Evolutionary conservation across 2,888 invertebrate species (phyloP), one percentile per base, ranked within the genome.

Genomic region (Rhamphomyia laevipes): DNA sequence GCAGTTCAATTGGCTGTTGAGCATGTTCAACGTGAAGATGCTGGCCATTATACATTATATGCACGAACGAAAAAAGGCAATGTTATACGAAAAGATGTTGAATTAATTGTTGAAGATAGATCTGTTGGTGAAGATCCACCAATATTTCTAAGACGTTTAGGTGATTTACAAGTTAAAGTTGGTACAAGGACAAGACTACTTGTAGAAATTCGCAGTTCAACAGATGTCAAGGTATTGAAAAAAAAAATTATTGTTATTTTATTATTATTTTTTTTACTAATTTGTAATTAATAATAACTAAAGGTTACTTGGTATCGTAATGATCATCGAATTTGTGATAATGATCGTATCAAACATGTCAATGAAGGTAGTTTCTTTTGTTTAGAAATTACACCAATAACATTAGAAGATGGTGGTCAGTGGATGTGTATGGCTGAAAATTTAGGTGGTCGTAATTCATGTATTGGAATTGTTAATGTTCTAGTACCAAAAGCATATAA

Each of bases 291-390:
- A 21, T n/a, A 18, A 40, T 10, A 38, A 43, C 50, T 50, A 18
- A 49, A 92, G 91, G 81, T 92, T 57, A 86, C 84, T 60, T 92
- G 92, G 89, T 85, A 83, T 66, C 82, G 85, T 61, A 89, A 92
- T 67, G 87, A 90, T 66, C 77, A 81, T 37, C 77, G 80, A 46
- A 74, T 92, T 55, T 75, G 78, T 63, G 82, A 83, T 61, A 82
- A 80, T 53, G 84, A 87, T 66, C 77, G 88, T 58, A 82, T 86
- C 57, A 78, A 81, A 43, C 75, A 86, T 61, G 81, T 83, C 16
- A 82, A 86, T 58, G 90, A 91, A 63, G 89, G 88, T n/a, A 82
- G 81, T 63, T 89, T 89, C 70, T 85, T 83, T 71, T 89, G 87
- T 65, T 77, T 89, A 17, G 90, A 90, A 65, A 80, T 91, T 18